These are phyloP conservation scores for Eilema depressum DNA, from an alignment of 2,888 invertebrate genomes.

Conservation along the genomic window DNA sequence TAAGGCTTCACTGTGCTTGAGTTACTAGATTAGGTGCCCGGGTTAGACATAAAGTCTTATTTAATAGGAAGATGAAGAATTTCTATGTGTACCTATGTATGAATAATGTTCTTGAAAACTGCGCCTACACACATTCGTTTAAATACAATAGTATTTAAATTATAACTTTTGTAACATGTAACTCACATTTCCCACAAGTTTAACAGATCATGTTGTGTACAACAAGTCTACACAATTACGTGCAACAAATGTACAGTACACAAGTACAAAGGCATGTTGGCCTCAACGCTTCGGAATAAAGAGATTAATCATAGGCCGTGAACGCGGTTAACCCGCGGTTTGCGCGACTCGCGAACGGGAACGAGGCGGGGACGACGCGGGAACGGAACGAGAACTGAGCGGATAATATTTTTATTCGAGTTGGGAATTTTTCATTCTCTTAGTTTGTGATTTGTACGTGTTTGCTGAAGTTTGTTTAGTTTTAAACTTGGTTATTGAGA, in stretches of 20 bases:
- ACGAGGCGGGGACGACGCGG: not conserved
- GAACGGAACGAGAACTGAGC: conserved; percentile 1
- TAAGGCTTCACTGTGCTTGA: no score
- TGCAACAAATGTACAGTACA: conserved; percentile 37
- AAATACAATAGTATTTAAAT: no score
- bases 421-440: conserved; percentile 15
- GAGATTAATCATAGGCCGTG: conserved; percentile 58
- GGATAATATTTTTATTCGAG: conserved; percentile 18
- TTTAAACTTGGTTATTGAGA: no score
- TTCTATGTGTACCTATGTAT: no score
- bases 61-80: no score
- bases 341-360: conserved; percentile 13
- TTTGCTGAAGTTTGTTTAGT: not conserved
- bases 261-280: conserved; percentile 42
- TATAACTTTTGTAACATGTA: no score
- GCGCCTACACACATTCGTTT: no score
- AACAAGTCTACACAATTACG: conserved; percentile 24
- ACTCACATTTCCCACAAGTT: conserved; percentile 1
- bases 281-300: conserved; percentile 54
- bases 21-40: no score
- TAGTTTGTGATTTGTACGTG: not conserved
- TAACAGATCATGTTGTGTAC: conserved; percentile 13
- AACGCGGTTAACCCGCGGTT: conserved; percentile 46
- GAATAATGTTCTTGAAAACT: no score
- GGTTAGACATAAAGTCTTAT: no score